Evolutionary conservation across 2,888 invertebrate genomes (phyloP), one percentile per base, ranked within the genome.

Genomic region (Parthenolecanium corni): DNA sequence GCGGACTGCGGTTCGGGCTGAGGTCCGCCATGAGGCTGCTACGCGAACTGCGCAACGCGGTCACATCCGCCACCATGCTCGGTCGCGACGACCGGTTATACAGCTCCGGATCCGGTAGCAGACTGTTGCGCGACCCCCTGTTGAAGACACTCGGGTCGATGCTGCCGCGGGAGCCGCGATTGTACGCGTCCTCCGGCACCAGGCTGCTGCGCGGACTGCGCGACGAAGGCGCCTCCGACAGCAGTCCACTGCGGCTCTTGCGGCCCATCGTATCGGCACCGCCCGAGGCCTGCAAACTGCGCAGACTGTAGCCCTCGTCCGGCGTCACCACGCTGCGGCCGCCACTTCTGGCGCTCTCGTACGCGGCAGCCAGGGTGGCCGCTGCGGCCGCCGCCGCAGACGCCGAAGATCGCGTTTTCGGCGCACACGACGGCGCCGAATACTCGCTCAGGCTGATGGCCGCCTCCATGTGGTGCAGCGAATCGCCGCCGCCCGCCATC

Each of bases 171-270:
- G 75, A 75, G 64, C 73, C 75, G 20, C 73, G 71, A 64, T 74
- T 73, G 40, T 70, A 70, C 25, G 71, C 71, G 0, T 81, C 80
- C 1, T 79, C 78, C 4, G 80, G 80, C 58, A 79, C 77, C 36
- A 79, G 72, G 70, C 82, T 83, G 71, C 76, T 73, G 67, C 77
- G 76, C 31, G 77, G 81, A 65, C 77, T 82, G 67, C 77, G 80
- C 66, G 74, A 72, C 68, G 76, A 73, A 66, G 74, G 71, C 68
- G 76, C 73, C 38, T 80, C 80, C 0, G 82, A 82, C 3, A 79
- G 78, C 67, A 84, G 73, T 68, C 80, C 81, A 67, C 80, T 80
- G 54, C 79, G 75, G 62, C 68, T 70, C 51, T 65, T 66, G 46
- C 66, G 62, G 24, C 64, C 51, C 62, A 62, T 52, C 18, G 40